phyloP scores from a whole-genome alignment of 2,888 invertebrate genomes.

The Coleophora deauratella region DNA sequence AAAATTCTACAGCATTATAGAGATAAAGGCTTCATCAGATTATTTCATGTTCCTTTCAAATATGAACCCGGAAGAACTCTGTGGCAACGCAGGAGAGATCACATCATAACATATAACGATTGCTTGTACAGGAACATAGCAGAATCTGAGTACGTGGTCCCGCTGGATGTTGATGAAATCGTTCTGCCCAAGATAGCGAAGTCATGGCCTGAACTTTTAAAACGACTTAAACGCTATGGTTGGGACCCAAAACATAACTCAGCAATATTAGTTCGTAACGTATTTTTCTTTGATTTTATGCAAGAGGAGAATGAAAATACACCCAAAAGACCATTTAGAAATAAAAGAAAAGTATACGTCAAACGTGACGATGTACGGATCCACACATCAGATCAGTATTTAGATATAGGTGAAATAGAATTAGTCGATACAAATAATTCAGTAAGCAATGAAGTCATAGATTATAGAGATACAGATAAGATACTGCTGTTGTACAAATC shows the following conservation, averaged over 20 bases:
- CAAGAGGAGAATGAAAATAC: conserved; percentile 40
- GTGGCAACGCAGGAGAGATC: conserved; percentile 81
- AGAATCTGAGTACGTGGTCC: conserved; percentile 77
- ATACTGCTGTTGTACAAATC: conserved; percentile 30
- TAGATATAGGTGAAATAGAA: conserved; percentile 45
- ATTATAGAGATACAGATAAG: conserved; percentile 27
- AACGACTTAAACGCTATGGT: conserved; percentile 51
- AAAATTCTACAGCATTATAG: conserved; percentile 74
- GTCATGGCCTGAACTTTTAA: conserved; percentile 74
- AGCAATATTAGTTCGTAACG: conserved; percentile 78
- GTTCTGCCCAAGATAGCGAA: conserved; percentile 76
- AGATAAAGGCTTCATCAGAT: conserved; percentile 55
- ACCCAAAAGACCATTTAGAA: conserved; percentile 23
- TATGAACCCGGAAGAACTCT: conserved; percentile 44
- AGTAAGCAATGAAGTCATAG: conserved; percentile 39
- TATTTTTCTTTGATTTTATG: conserved; percentile 78
- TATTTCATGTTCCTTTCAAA: conserved; percentile 71
- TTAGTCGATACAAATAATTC: conserved; percentile 37
- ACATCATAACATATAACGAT: conserved; percentile 84
- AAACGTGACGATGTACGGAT: conserved; percentile 63
- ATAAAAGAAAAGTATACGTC: conserved; percentile 41
- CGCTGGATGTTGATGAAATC: conserved; percentile 83
- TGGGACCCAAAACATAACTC: conserved; percentile 66
- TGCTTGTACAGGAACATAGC: conserved; percentile 82
- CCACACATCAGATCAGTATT: conserved; percentile 20